These are phyloP conservation scores for Lycocorax pyrrhopterus DNA, from an alignment of 2,113 vertebrate genomes.

Conservation along the genomic window DNA sequence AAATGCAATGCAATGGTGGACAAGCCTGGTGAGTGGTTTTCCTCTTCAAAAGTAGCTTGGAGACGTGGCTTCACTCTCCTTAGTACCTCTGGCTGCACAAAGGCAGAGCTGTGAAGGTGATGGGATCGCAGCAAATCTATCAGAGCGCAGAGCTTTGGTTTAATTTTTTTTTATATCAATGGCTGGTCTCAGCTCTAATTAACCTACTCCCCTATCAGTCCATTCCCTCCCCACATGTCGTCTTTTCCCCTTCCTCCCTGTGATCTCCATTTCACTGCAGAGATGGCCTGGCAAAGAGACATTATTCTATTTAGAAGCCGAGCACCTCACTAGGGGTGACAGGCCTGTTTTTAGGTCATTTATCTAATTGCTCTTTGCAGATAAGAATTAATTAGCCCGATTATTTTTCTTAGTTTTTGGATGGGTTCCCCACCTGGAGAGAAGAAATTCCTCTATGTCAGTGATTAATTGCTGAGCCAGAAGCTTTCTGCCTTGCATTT, in stretches of 20 bases:
- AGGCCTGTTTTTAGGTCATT: slow-evolving; percentile 85
- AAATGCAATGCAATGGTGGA: background rate
- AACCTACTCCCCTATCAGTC: slow-evolving; percentile 77
- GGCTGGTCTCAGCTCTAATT: slow-evolving; percentile 84
- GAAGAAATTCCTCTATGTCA: slow-evolving; percentile 90
- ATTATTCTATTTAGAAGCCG: slow-evolving; percentile 83
- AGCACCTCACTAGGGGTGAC: slow-evolving; percentile 89
- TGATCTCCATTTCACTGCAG: slow-evolving; percentile 74
- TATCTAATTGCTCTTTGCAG: slow-evolving; percentile 98
- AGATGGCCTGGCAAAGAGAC: slow-evolving; percentile 77
- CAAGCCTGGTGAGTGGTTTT: background rate
- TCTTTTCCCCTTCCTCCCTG: slow-evolving; percentile 62
- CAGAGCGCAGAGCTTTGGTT: background rate
- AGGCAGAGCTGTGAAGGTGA: slow-evolving; percentile 25
- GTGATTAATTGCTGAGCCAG: slow-evolving; percentile 94
- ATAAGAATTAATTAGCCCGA: slow-evolving; percentile 99
- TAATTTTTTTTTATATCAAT: slow-evolving; percentile 36
- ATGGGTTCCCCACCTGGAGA: slow-evolving; percentile 96
- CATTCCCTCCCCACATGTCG: slow-evolving; percentile 43
- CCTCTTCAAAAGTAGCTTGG: background rate
- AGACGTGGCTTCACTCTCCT: background rate
- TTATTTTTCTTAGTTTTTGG: slow-evolving; percentile 94
- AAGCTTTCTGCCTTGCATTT: slow-evolving; percentile 85
- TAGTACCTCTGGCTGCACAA: background rate
- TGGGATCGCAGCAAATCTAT: slow-evolving; percentile 1